Evolutionary conservation across 2,888 invertebrate genomes (phyloP), one percentile per base, ranked within the genome.

Genomic region (Seira ritae): DNA sequence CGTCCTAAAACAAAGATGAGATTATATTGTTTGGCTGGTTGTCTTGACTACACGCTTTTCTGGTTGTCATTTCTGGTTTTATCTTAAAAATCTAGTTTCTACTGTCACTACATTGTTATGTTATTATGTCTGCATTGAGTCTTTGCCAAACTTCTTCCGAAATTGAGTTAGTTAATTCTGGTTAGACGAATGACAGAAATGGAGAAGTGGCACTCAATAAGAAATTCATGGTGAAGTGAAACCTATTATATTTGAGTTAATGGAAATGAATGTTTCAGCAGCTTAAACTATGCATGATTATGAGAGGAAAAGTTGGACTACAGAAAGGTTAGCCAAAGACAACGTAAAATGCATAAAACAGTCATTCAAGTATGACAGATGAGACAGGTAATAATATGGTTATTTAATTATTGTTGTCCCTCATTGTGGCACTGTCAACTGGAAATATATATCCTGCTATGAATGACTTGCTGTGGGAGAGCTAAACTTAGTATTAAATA

Each of bases 241-340:
- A 1, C 55, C 55, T 12, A 17, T 17, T 12, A n/a, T 55, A 55
- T 55, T 12, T 15, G 15, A 1, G 15, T 15, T 55, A 55, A 55
- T 55, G 55, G 17, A 55, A 55, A 55, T 55, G 17, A 55, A 55
- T 55, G 55, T 55, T 55, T 55, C 17, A 55, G 1, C 55, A 55
- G 55, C 55, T 55, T 55, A 55, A 55, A 55, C 2, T 55, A 55
- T 55, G 55, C 15, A 55, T 55, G 55, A 55, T n/a, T 31, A 55
- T 55, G 15, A 3, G 12, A 3, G 55, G 55, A 3, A 31, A 8
- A 17, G 55, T 55, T 55, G 55, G 3, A 12, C 17, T 15, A 42
- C 42, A 6, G n/a, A n/a, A n/a, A 55, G 15, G 55, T 55, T 55
- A 55, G 12, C 55, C n/a, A 17, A 55, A 55, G 12, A 55, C n/a